Percentiles rank a stretch among this genome's conserved stretches.
phyloP scores from a whole-genome alignment of 2,888 invertebrate species.

The Aspidiotus destructor region DNA sequence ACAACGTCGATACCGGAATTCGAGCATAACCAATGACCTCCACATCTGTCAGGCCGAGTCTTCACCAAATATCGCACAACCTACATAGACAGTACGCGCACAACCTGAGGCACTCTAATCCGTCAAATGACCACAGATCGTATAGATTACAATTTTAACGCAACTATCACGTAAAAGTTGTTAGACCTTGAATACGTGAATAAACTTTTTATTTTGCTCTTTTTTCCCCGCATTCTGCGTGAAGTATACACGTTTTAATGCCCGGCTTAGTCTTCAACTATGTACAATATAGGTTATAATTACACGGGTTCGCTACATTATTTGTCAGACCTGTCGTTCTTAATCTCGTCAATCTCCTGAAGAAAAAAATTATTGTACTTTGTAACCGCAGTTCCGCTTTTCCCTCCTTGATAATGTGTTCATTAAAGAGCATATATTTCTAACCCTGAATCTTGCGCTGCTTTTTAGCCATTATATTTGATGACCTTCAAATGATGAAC shows the following conservation, averaged over 20 bases:
- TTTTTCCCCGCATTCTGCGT: background rate
- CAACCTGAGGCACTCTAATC: background rate
- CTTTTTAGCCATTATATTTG: no score
- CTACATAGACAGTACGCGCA: background rate
- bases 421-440: background rate
- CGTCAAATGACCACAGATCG: background rate
- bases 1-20: conserved; percentile 1
- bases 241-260: no score
- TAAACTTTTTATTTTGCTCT: no score
- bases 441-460: background rate
- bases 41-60: background rate
- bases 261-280: no score
- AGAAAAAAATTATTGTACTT: no score
- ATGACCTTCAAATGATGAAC: no score
- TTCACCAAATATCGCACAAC: background rate
- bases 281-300: no score
- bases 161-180: conserved; percentile 27
- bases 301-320: no score
- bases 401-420: background rate
- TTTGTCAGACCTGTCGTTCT: no score
- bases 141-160: conserved; percentile 6
- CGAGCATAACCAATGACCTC: conserved; percentile 4
- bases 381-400: background rate
- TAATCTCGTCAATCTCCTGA: no score
- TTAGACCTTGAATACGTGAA: conserved; percentile 20